Evolutionary conservation across 2,113 vertebrate genomes (phyloP), one percentile per base, ranked within the genome.

Genomic region (Mixornis gularis): DNA sequence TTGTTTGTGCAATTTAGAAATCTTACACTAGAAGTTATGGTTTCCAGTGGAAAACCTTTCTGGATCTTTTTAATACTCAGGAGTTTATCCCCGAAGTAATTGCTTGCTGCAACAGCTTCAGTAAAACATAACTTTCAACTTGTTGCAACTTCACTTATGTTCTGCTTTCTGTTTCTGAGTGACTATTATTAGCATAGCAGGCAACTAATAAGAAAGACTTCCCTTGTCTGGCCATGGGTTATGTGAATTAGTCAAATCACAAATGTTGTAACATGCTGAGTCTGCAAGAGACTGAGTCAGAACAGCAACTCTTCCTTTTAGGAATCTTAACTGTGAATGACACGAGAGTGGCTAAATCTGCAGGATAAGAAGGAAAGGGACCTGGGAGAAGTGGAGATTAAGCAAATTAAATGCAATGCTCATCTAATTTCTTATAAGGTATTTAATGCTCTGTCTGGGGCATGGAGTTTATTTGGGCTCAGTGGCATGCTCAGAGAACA

Each of bases 161-260:
- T 79, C 19, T 60, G 0, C 26, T 17, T 64, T 87, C 6, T 85
- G 4, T 29, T 73, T 63, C 3, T 63, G 22, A 44, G 19, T 77
- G 41, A 24, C 48, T 55, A 2, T 21, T 78, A 7, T 8, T 60
- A 52, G 29, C 20, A 15, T 30, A 41, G 9, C 0, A 3, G 34
- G 6, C 20, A 32, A 3, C 20, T 65, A 43, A 8, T 34, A 53
- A 16, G 14, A 25, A 30, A 27, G 14, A 9, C 17, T 41, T 89
- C 4, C 5, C 3, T 58, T 76, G 41, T 7, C 27, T 76, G 34
- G 21, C 26, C 1, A 4, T 18, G 16, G 46, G 10, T 43, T 90
- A 2, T 49, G 9, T 10, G 66, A 72, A 14, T 53, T 72, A 0
- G 4, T 6, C 3, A 7, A 34, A 14, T 70, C 13, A 70, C 0